A percentile compares a stretch with the other conserved stretches of the same genome.
Evolutionary conservation across 1,140 invertebrate genomes (phyloP).

Genomic region (Aradophagus sp.): DNA sequence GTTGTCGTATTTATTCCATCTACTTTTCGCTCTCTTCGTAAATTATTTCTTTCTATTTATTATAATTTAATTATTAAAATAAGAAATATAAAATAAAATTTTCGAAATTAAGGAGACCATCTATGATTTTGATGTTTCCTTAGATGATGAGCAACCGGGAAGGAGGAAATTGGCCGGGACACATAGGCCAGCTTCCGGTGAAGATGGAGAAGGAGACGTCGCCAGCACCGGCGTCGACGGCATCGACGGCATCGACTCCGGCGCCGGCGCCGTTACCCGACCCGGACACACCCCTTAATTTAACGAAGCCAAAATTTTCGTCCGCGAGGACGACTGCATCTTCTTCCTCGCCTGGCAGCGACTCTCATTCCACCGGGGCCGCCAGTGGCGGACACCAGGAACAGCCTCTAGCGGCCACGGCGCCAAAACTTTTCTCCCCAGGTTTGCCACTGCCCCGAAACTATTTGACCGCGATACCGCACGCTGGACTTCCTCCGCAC

Average conservation of each 20-base stretch:
- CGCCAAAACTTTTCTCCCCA: constrained; percentile 77
- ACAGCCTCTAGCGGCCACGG: constrained; percentile 77
- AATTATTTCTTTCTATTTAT: no score
- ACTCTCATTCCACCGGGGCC: constrained; percentile 74
- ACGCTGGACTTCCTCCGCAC: constrained; percentile 78
- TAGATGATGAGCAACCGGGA: constrained; percentile 69
- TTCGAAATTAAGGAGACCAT: no score
- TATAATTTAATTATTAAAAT: no score
- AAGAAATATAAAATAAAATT: no score
- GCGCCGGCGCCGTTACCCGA: constrained; percentile 75
- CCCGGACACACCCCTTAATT: constrained; percentile 89
- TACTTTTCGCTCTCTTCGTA: no score
- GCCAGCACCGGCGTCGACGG: constrained; percentile 73
- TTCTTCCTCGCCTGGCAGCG: constrained; percentile 67
- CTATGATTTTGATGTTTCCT: not conserved
- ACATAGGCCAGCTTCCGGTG: constrained; percentile 68
- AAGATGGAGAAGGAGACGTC: constrained; percentile 71
- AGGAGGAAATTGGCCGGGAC: constrained; percentile 66
- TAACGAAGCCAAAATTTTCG: constrained; percentile 87
- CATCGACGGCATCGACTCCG: constrained; percentile 68
- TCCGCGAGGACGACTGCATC: constrained; percentile 67
- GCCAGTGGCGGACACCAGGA: constrained; percentile 72
- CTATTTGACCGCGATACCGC: constrained; percentile 76
- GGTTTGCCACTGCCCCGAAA: constrained; percentile 76
- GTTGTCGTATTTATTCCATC: no score